Evolutionary conservation across 2,888 invertebrate genomes (phyloP), one percentile per base, ranked within the genome.

Genomic region (Odontomyia ornata): DNA sequence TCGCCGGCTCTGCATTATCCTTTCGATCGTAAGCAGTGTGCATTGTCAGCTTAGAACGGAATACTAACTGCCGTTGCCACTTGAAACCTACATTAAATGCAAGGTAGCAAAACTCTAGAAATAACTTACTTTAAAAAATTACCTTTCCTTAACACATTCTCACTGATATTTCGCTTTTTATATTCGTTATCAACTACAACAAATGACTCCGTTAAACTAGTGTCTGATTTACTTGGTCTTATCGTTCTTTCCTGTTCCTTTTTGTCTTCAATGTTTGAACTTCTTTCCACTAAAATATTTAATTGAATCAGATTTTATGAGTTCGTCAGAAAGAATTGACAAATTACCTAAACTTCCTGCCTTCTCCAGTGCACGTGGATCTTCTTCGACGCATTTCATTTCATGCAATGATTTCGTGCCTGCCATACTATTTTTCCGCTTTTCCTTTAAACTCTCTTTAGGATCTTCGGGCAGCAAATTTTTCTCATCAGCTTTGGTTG

Each of bases 1-100:
- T 95, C 36, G 99, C 98, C 78, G 99, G 99, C 85, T 97, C 95
- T 0, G 95, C 93, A 89, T 99, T 99, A 88, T 99, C 98, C 84
- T 97, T 96, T 57, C 98, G 90, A 88, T 98, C 97, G 87, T 95
- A 97, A 77, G 97, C 97, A 76, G 97, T 98, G 86, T 98, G 97
- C 98, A 98, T 98, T 15, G 98, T 98, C 81, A 99, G 88, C 88
- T 98, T 97, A 84, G 96, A 97, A 83, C 97, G 91, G 84, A 97
- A 95, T 78, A 97, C 93, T 80, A 98, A 88, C 83, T 97, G 96
- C 77, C 96, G 91, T 85, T 93, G 93, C 98, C 98, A 98, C 82
- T 92, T 92, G 84, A 95, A 94, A 73, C 95, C 93, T 90, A 80
- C 75, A 62, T 18, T 60, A 80, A 43, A 62, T 76, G 77, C 52